These are phyloP conservation scores for Diplolepis rosae DNA, from an alignment of 2,888 invertebrate genomes.

Conservation along the genomic window DNA sequence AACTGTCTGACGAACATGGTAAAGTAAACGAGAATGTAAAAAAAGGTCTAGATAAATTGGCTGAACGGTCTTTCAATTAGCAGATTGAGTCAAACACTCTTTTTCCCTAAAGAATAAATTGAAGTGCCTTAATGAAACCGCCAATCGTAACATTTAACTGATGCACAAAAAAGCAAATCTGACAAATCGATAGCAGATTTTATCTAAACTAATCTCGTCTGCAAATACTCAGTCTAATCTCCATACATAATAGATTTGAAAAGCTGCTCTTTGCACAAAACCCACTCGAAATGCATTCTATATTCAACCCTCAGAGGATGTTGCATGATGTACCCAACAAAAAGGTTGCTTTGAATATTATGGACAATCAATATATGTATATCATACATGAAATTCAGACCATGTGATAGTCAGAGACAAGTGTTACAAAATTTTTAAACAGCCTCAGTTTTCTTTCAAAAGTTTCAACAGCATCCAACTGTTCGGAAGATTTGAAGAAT, in stretches of 20 bases:
- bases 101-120: neutral
- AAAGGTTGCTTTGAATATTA: conserved; percentile 47
- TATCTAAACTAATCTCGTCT: conserved; percentile 23
- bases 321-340: conserved; percentile 43
- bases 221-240: conserved; percentile 24
- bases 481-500: neutral
- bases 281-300: conserved; percentile 18
- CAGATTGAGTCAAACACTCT: neutral
- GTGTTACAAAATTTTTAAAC: neutral
- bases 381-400: conserved; percentile 2
- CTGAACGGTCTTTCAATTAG: neutral
- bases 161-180: neutral
- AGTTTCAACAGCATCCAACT: neutral
- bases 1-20: neutral
- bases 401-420: conserved; percentile 41
- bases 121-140: neutral
- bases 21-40: too few species aligned
- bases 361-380: conserved; percentile 21
- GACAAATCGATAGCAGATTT: neutral
- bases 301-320: conserved; percentile 42
- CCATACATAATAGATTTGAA: conserved; percentile 17
- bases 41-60: neutral
- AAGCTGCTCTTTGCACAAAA: conserved; percentile 22
- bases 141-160: neutral
- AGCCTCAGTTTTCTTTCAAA: neutral